Conservation (phyloP, 2,888 invertebrate genomes). For the Lasioglossum zephyrum region DNA sequence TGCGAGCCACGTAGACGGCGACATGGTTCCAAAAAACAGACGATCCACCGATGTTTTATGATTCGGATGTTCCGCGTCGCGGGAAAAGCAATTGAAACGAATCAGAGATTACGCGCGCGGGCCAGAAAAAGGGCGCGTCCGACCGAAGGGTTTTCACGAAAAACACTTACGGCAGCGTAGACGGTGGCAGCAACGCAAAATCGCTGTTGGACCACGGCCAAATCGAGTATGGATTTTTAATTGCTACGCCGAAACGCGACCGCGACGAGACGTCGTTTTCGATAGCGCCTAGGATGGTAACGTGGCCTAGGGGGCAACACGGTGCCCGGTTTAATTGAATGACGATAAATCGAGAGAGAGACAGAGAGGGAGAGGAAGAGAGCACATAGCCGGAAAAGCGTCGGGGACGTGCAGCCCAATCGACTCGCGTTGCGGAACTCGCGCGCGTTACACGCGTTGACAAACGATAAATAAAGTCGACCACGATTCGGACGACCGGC, state of each 20-base stretch:
- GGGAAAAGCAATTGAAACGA: neutral
- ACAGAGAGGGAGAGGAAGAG: conserved; percentile 23
- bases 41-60: neutral
- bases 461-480: conserved; percentile 62
- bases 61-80: neutral
- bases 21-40: neutral
- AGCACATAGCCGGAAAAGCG: conserved; percentile 17
- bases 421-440: conserved; percentile 43
- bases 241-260: conserved; percentile 59
- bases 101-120: conserved; percentile 19
- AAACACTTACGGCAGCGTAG: conserved; percentile 42
- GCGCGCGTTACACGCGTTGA: conserved; percentile 45
- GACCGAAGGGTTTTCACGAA: conserved; percentile 11
- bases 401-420: conserved; percentile 18
- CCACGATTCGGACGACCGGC: conserved; percentile 47
- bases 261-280: conserved; percentile 41
- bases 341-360: conserved; percentile 47
- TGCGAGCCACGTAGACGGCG: neutral
- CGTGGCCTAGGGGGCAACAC: neutral
- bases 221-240: conserved; percentile 75
- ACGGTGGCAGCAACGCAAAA: conserved; percentile 55
- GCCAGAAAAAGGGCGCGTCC: neutral
- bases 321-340: conserved; percentile 54
- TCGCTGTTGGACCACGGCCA: conserved; percentile 68
- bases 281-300: neutral